Evolutionary conservation across 2,113 vertebrate species (phyloP).

Genomic region (Oryctolagus cuniculus): DNA sequence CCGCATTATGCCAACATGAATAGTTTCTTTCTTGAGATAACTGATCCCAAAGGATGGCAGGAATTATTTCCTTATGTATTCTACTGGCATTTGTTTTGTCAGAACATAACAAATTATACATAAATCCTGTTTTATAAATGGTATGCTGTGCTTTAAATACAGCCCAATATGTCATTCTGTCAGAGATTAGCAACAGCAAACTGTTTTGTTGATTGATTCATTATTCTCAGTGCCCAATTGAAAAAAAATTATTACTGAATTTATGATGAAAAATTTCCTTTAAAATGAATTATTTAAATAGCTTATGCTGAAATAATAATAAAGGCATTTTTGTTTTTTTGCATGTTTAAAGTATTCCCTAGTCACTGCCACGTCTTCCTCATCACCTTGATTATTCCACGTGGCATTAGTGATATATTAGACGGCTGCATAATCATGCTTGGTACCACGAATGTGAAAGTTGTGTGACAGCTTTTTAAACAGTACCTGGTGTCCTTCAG

Average conservation of each 20-base stretch:
- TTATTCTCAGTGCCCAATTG: constrained; percentile 71
- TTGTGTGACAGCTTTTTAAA: background rate
- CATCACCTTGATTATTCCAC: constrained; percentile 28
- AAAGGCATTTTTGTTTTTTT: constrained; percentile 61
- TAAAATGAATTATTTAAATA: constrained; percentile 77
- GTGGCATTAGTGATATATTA: constrained; percentile 30
- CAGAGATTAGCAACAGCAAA: constrained; percentile 81
- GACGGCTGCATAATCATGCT: constrained; percentile 32
- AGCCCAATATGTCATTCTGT: constrained; percentile 81
- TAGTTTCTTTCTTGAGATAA: constrained; percentile 71
- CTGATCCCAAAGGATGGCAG: constrained; percentile 74
- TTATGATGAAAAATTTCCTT: constrained; percentile 74
- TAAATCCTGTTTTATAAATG: constrained; percentile 83
- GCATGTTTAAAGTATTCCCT: background rate
- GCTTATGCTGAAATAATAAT: constrained; percentile 67
- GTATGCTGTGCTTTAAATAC: constrained; percentile 75
- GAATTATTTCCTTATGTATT: constrained; percentile 81
- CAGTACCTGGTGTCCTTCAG: constrained; percentile 5
- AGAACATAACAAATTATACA: constrained; percentile 78
- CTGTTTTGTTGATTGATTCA: constrained; percentile 81
- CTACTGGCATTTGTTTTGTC: constrained; percentile 80
- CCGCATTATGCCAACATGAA: constrained; percentile 10
- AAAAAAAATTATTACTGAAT: constrained; percentile 77
- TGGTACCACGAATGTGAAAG: constrained; percentile 23
- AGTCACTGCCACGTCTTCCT: background rate